Conservation (phyloP, 1,140 invertebrate species). For the Ditylenchus dipsaci region DNA sequence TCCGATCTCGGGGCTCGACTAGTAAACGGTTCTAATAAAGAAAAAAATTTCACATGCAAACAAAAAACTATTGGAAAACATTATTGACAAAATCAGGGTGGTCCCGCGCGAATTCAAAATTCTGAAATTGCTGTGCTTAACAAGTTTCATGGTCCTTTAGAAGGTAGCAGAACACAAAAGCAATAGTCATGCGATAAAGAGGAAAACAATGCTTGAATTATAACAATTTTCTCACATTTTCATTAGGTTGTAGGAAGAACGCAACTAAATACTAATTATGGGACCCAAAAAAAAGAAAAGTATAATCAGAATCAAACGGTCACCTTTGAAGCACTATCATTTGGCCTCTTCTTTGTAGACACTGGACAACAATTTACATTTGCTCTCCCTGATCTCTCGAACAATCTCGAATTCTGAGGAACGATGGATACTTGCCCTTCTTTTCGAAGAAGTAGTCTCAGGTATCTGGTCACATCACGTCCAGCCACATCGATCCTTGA, state of each 20-base stretch:
- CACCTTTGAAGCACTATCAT: conserved; percentile 15
- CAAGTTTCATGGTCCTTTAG: too few species aligned
- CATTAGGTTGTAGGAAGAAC: conserved; percentile 13
- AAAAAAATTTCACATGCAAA: too few species aligned
- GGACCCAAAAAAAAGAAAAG: not conserved
- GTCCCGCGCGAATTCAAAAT: too few species aligned
- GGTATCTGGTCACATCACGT: conserved; percentile 86
- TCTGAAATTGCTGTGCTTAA: too few species aligned
- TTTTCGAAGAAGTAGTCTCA: conserved; percentile 82
- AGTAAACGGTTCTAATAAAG: too few species aligned
- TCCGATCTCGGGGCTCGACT: too few species aligned
- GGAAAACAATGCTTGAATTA: too few species aligned
- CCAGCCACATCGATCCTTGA: conserved; percentile 95
- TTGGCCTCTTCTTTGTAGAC: conserved; percentile 18
- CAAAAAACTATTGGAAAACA: too few species aligned
- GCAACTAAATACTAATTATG: conserved; percentile 10
- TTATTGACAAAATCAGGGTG: too few species aligned
- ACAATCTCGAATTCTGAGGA: conserved; percentile 98
- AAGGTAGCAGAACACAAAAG: too few species aligned
- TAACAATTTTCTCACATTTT: not conserved
- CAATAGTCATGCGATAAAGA: too few species aligned
- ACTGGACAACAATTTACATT: conserved; percentile 59
- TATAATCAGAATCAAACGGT: not conserved
- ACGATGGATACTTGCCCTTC: conserved; percentile 91
- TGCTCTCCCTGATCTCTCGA: conserved; percentile 81